Percentiles rank a stretch among this genome's conserved stretches.
Conservation (phyloP, 2,113 vertebrate species). For the Hippocampus barbouri region DNA sequence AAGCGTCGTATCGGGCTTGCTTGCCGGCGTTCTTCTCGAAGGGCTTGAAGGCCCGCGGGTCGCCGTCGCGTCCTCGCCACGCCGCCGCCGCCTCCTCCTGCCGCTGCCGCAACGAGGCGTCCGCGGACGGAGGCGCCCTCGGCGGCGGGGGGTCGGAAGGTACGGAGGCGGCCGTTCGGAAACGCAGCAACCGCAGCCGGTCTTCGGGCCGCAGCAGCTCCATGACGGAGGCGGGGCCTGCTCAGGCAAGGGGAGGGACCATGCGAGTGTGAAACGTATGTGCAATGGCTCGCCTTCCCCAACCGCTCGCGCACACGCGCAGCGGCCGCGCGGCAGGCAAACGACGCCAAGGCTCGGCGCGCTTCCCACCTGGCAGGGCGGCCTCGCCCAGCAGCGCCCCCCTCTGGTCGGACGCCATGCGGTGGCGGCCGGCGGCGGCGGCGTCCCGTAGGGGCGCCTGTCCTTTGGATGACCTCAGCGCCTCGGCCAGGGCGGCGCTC, state of each 20-base stretch:
- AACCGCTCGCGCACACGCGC: too few species aligned
- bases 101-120: neutral
- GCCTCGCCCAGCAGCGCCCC: constrained; percentile 80
- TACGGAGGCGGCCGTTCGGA: constrained; percentile 56
- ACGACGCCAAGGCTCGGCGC: too few species aligned
- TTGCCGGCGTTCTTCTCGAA: constrained; percentile 86
- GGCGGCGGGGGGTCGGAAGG: neutral
- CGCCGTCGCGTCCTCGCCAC: constrained; percentile 50
- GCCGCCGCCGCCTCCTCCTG: constrained; percentile 42
- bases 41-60: constrained; percentile 76
- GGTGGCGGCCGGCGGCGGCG: constrained; percentile 71
- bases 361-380: constrained; percentile 71
- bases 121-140: neutral
- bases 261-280: too few species aligned
- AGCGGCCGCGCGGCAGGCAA: too few species aligned
- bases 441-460: constrained; percentile 61
- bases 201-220: constrained; percentile 86
- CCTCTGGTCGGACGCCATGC: constrained; percentile 79
- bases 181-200: constrained; percentile 75
- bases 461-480: constrained; percentile 73
- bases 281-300: too few species aligned
- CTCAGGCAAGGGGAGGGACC: neutral
- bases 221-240: constrained; percentile 85
- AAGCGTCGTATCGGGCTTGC: constrained; percentile 86
- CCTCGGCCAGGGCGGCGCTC: constrained; percentile 69